A percentile compares a stretch with the other conserved stretches of the same genome.
phyloP scores from a whole-genome alignment of 2,797 vertebrate genomes.

The Mormyrus hasselquistii region DNA sequence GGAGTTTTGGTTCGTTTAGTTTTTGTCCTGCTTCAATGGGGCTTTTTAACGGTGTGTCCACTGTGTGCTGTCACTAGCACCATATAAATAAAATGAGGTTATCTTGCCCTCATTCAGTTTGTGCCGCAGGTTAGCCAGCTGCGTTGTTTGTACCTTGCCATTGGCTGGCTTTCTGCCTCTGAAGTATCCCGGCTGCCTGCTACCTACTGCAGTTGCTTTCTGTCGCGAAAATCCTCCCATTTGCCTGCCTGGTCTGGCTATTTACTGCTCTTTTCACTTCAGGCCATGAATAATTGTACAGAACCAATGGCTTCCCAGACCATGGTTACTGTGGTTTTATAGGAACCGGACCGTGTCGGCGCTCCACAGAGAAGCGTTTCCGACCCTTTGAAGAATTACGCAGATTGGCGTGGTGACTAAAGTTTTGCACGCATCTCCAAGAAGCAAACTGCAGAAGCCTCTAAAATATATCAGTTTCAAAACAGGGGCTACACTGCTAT shows the following conservation, averaged over 20 bases:
- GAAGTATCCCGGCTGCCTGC: not conserved
- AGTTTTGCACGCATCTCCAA: not conserved
- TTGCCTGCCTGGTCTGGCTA: not conserved
- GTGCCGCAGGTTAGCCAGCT: too few species aligned
- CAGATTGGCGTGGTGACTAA: not conserved
- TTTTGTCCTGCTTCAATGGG: not conserved
- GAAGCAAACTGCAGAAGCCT: not conserved
- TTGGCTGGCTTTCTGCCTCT: not conserved
- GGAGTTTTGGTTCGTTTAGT: not conserved
- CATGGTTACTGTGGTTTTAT: not conserved
- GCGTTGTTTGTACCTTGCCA: not conserved
- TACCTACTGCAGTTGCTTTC: not conserved
- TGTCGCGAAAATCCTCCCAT: not conserved
- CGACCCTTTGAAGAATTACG: not conserved
- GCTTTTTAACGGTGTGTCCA: not conserved
- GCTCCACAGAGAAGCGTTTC: not conserved
- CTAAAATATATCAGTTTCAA: not conserved
- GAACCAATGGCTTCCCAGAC: not conserved
- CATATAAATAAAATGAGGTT: not conserved
- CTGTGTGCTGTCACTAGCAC: not conserved
- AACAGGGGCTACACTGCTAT: not conserved
- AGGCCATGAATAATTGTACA: not conserved
- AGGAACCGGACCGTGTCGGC: not conserved
- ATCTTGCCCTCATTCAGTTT: not conserved
- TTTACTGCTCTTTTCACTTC: not conserved